These are phyloP conservation scores for Synodontis membranacea DNA, from an alignment of 2,113 vertebrate species.

Conservation along the genomic window DNA sequence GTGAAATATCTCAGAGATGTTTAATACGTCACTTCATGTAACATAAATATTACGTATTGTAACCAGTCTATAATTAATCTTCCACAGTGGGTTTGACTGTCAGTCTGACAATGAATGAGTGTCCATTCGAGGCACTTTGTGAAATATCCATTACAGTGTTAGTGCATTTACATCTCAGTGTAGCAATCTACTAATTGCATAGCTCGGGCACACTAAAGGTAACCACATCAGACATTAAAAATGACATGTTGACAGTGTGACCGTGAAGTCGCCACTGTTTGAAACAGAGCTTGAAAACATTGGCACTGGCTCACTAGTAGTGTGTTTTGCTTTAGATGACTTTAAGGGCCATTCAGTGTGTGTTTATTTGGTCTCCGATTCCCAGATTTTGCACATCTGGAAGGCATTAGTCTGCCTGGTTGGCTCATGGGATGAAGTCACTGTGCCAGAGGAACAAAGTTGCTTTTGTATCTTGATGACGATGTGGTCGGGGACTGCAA, in stretches of 20 bases:
- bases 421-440: slow-evolving; percentile 66
- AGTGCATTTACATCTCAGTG: background rate
- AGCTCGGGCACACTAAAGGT: background rate
- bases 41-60: background rate
- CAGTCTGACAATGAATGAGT: background rate
- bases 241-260: background rate
- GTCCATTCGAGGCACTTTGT: background rate
- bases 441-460: slow-evolving; percentile 52
- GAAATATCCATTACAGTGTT: slow-evolving; percentile 32
- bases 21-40: background rate
- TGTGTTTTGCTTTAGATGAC: slow-evolving; percentile 45
- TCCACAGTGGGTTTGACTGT: slow-evolving; percentile 2
- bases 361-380: slow-evolving; percentile 53
- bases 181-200: background rate
- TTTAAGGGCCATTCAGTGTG: slow-evolving; percentile 15
- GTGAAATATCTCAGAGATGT: background rate
- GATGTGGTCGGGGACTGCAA: slow-evolving; percentile 24
- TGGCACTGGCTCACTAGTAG: slow-evolving; percentile 5
- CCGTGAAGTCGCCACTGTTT: slow-evolving; percentile 18
- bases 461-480: slow-evolving; percentile 62
- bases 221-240: slow-evolving; percentile 3
- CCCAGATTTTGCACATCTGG: slow-evolving; percentile 67
- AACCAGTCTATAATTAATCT: slow-evolving; percentile 6
- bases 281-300: slow-evolving; percentile 20
- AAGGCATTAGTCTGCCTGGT: slow-evolving; percentile 61